Percentiles rank a stretch among this genome's conserved stretches.
Conservation (phyloP, 2,113 vertebrate genomes). For the Petromus typicus region DNA sequence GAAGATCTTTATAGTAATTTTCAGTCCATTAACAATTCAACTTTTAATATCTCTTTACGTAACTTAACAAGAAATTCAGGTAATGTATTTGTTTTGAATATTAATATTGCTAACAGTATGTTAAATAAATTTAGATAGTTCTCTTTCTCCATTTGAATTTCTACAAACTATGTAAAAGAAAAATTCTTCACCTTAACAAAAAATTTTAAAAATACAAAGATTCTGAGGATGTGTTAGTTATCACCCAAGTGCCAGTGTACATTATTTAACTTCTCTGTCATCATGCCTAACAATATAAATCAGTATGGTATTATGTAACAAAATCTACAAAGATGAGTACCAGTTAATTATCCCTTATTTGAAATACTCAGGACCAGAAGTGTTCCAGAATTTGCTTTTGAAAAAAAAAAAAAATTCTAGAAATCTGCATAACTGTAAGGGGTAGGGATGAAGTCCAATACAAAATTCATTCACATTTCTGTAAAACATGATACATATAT, state of each 20-base stretch:
- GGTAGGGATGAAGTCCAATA: background rate
- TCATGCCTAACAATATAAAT: background rate
- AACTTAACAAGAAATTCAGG: slow-evolving; percentile 79
- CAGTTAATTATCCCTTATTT: too few species aligned
- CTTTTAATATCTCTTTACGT: slow-evolving; percentile 69
- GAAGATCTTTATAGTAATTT: slow-evolving; percentile 45
- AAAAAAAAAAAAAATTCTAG: too few species aligned
- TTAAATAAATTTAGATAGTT: slow-evolving; percentile 23
- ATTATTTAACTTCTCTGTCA: slow-evolving; percentile 57
- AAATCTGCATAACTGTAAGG: background rate
- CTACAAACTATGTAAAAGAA: slow-evolving; percentile 56
- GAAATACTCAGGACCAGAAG: background rate
- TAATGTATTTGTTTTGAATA: slow-evolving; percentile 62
- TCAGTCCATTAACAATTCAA: slow-evolving; percentile 67
- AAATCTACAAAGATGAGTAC: background rate
- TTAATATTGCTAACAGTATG: slow-evolving; percentile 12
- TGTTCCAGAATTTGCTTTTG: background rate
- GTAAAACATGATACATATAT: background rate
- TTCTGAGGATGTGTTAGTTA: slow-evolving; percentile 3
- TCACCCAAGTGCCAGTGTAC: background rate
- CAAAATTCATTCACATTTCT: background rate
- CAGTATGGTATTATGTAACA: slow-evolving; percentile 29
- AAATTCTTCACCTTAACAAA: slow-evolving; percentile 39
- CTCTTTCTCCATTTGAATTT: slow-evolving; percentile 11
- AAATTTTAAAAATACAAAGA: slow-evolving; percentile 41